Evolutionary conservation across 2,113 vertebrate species (phyloP), one percentile per base, ranked within the genome.

Genomic region (Prionailurus bengalensis): DNA sequence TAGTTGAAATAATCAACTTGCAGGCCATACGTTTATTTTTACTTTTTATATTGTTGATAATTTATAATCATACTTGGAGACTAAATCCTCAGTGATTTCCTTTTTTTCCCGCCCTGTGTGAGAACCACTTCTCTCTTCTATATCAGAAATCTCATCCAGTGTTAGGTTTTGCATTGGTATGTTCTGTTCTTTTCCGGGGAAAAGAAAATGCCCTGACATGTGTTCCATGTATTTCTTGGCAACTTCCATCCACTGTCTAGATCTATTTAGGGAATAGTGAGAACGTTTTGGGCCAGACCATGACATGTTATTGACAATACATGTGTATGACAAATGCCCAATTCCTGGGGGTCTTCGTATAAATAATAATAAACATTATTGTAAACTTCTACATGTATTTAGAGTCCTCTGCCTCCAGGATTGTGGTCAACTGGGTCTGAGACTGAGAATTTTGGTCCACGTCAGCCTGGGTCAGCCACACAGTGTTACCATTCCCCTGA

Each of bases 41-140:
- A 53, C n/a, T 95, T 88, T 87, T 92, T 51, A 12, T 33, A 80
- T 79, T 61, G 0, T 23, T n/a, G 42, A 58, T 31, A 82, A 87
- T 89, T 96, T 94, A 90, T 17, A 65, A 36, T 55, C 12, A 31
- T 42, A 25, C 71, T 61, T 88, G 48, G 31, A 87, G 76, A 92
- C 3, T 19, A 76, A 74, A 36, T 81, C 48, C 48, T 48, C 58
- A 76, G 14, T 84, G 42, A 73, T n/a, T 78, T 55, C 27, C 13
- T 53, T 12, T 55, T 63, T 61, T 73, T 78, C 45, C 14, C 63
- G 36, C 12, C 42, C 11, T 16, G 78, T 1, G 0, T 39, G 25
- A n/a, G 63, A 68, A 65, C 14, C 12, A 23, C 23, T 61, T 92
- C 48, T 96, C 33, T 84, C 79, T 65, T 84, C 21, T 42, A n/a